Base-by-base conservation (phyloP, 2,888 invertebrate species). In the Lamellibrachia satsuma region DNA sequence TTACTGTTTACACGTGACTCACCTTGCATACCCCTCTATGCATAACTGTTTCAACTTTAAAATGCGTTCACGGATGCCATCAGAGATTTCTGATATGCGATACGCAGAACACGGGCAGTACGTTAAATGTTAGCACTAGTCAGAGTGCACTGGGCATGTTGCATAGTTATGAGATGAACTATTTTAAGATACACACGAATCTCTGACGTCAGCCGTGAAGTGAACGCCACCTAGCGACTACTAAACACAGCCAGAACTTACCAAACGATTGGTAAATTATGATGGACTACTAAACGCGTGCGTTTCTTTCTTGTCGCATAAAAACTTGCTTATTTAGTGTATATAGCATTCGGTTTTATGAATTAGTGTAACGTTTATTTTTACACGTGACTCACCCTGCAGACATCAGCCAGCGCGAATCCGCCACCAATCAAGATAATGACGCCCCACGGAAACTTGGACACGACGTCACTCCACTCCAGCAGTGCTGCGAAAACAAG, bases 331-430 rank as follows among this genome's bases (percentile, higher is more conserved):
- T 57, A 2, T 6, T 75, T 39, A 39, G 39, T 39, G 39, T 75
- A 75, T 15, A n/a, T 75, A 75, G 1, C 3, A 75, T 22, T 15
- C n/a, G 22, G 75, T 75, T 75, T 6, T 75, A 75, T 22, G 22
- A 6, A 75, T 75, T 3, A 75, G 22, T 22, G 75, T 75, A 22
- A 75, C 75, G 15, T 0, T 22, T 3, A 2, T 22, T 22, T 75
- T 9, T 22, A 75, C 22, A 11, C 22, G 22, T 75, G 75, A 7
- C 93, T 92, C 94, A 96, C 97, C 95, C 98, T 97, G 94, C 98
- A 98, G 93, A 98, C 99, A 93, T 98, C 98, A 0, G 99, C 98
- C 93, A 99, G 97, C 0, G 99, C 98, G 96, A 98, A 98, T 0
- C 99, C 99, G 52, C 99, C 99, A 91, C 96, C 96, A 91, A 99